Evolutionary conservation across 2,797 vertebrate genomes (phyloP).

Genomic region (Poeciliopsis infans): DNA sequence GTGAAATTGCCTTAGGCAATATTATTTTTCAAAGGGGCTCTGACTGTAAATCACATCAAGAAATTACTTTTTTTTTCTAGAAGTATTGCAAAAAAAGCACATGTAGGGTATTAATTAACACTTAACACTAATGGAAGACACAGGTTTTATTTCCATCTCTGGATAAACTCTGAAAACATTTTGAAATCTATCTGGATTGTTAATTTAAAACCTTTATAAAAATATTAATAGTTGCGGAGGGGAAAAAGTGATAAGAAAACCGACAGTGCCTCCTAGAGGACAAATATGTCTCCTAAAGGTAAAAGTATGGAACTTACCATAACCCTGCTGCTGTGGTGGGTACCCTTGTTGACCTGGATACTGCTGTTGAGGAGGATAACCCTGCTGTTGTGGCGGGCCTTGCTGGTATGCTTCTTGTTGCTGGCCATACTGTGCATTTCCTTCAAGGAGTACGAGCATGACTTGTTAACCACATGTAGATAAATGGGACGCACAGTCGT

Average conservation of each 20-base stretch:
- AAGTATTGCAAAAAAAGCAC: neutral
- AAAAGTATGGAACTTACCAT: conserved; percentile 82
- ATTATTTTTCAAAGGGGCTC: neutral
- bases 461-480: conserved; percentile 36
- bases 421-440: conserved; percentile 94
- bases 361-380: conserved; percentile 91
- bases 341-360: conserved; percentile 94
- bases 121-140: too few relatives aligned
- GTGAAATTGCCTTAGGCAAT: neutral
- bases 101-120: neutral
- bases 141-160: neutral
- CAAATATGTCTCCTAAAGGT: neutral
- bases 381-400: conserved; percentile 95
- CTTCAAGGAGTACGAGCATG: conserved; percentile 79
- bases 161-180: neutral
- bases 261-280: conserved; percentile 64
- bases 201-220: neutral
- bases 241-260: conserved; percentile 19
- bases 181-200: neutral
- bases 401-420: conserved; percentile 97
- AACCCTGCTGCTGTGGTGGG: conserved; percentile 94
- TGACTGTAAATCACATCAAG: neutral
- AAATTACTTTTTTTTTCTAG: neutral
- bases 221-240: neutral
- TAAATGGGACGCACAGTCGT: conserved; percentile 10